These are phyloP conservation scores for Melolontha melolontha DNA, from an alignment of 2,888 invertebrate species.

Conservation along the genomic window DNA sequence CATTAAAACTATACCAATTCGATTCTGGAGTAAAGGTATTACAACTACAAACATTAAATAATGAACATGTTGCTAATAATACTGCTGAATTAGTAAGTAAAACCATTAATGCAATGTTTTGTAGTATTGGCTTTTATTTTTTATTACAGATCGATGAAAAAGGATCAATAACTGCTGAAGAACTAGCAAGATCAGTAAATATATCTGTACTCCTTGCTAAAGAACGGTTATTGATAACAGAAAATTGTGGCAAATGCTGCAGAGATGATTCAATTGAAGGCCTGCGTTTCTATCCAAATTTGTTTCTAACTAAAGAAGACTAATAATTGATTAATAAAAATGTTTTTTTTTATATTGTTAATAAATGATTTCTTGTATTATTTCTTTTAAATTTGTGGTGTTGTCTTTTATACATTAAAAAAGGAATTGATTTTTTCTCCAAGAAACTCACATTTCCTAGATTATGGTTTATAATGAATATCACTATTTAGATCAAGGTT, in stretches of 20 bases:
- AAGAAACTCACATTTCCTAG: too few species aligned
- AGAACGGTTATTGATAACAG: slow-evolving; percentile 88
- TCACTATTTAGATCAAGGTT: too few species aligned
- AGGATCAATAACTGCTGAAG: slow-evolving; percentile 84
- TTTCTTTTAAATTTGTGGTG: too few species aligned
- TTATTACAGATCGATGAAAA: slow-evolving; percentile 73
- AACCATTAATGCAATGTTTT: slow-evolving; percentile 10
- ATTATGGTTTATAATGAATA: too few species aligned
- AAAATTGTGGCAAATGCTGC: slow-evolving; percentile 87
- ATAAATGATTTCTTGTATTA: neutral
- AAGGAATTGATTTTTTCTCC: too few species aligned
- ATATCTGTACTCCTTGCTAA: slow-evolving; percentile 91
- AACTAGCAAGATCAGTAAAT: slow-evolving; percentile 84
- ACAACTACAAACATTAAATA: slow-evolving; percentile 82
- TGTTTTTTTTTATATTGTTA: neutral
- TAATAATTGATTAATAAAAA: slow-evolving; percentile 46
- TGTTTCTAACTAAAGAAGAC: slow-evolving; percentile 73
- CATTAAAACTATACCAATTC: slow-evolving; percentile 84
- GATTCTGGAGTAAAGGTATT: slow-evolving; percentile 97
- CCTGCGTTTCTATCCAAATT: slow-evolving; percentile 92
- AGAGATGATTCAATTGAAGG: slow-evolving; percentile 97
- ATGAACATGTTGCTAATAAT: slow-evolving; percentile 76
- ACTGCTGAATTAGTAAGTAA: slow-evolving; percentile 73
- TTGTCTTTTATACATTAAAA: too few species aligned
- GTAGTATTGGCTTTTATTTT: slow-evolving; percentile 4